Evolutionary conservation across 2,797 vertebrate genomes (phyloP).

Genomic region (Acanthurus leucopareius): DNA sequence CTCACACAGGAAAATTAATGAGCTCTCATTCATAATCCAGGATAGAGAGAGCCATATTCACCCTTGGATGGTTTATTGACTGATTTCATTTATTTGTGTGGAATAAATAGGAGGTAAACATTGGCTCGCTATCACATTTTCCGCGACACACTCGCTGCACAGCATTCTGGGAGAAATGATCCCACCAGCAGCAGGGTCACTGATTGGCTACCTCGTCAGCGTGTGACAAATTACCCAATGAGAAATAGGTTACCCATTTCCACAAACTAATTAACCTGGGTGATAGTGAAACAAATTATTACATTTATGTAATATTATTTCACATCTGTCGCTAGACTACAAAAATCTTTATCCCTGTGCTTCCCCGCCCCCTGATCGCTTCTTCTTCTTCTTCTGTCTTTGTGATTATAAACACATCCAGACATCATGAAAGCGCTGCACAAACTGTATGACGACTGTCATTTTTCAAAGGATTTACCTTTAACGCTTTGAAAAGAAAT

Average conservation of each 20-base stretch:
- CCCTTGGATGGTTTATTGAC: slow-evolving; percentile 98
- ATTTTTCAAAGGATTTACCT: not conserved
- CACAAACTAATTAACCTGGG: slow-evolving; percentile 99
- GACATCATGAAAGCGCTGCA: not conserved
- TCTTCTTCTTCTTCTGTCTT: not conserved
- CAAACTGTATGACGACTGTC: not conserved
- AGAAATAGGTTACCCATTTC: slow-evolving; percentile 98
- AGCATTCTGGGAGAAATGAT: slow-evolving; percentile 91
- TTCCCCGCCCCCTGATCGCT: not conserved
- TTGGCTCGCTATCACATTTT: slow-evolving; percentile 92
- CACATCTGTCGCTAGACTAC: slow-evolving; percentile 91
- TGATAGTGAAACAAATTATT: slow-evolving; percentile 99
- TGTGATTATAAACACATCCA: slow-evolving; percentile 41
- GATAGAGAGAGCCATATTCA: slow-evolving; percentile 95
- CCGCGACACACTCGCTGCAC: slow-evolving; percentile 89
- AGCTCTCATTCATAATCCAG: slow-evolving; percentile 90
- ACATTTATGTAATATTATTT: slow-evolving; percentile 99
- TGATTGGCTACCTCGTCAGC: slow-evolving; percentile 95
- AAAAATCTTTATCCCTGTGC: slow-evolving; percentile 65
- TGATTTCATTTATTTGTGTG: slow-evolving; percentile 99
- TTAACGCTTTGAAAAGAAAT: not conserved
- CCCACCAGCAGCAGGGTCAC: slow-evolving; percentile 93
- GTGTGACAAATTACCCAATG: slow-evolving; percentile 99
- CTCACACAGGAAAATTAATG: slow-evolving; percentile 81
- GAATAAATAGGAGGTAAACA: slow-evolving; percentile 97